Conservation (phyloP, 2,888 invertebrate genomes). For the Digitonthophagus gazella region DNA sequence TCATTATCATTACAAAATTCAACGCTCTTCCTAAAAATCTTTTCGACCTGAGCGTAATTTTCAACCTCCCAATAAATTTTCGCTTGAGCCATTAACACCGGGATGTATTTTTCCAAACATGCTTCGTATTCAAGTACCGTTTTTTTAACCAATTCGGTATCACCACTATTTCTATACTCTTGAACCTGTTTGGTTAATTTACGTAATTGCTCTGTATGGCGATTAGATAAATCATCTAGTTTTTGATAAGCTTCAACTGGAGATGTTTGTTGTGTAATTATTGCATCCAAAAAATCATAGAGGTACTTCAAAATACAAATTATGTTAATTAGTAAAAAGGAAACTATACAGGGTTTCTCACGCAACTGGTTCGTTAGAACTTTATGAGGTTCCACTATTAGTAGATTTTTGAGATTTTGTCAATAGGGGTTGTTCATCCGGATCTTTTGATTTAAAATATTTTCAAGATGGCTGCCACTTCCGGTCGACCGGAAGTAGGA, state of each 20-base stretch:
- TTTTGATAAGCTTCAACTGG: constrained; percentile 95
- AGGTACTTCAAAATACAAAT: constrained; percentile 62
- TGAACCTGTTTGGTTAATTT: constrained; percentile 93
- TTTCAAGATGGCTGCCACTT: no score
- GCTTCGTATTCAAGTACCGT: constrained; percentile 91
- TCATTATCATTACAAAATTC: constrained; percentile 98
- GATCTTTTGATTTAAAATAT: no score
- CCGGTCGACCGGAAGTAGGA: no score
- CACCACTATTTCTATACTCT: constrained; percentile 84
- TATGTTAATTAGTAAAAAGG: not conserved
- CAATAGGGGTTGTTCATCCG: no score
- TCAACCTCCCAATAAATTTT: constrained; percentile 98
- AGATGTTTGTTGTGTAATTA: constrained; percentile 96
- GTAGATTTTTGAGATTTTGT: no score
- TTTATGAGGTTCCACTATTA: no score
- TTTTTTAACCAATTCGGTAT: constrained; percentile 85
- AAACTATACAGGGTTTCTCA: no score
- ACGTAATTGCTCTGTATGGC: constrained; percentile 84
- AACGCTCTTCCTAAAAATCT: constrained; percentile 93
- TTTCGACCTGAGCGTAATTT: constrained; percentile 94
- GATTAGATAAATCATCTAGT: constrained; percentile 89
- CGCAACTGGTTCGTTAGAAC: no score
- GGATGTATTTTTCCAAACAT: constrained; percentile 87
- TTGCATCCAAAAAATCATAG: constrained; percentile 93
- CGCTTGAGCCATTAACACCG: constrained; percentile 98